phyloP scores from a whole-genome alignment of 2,113 vertebrate species.

The Hemiprocne comata region DNA sequence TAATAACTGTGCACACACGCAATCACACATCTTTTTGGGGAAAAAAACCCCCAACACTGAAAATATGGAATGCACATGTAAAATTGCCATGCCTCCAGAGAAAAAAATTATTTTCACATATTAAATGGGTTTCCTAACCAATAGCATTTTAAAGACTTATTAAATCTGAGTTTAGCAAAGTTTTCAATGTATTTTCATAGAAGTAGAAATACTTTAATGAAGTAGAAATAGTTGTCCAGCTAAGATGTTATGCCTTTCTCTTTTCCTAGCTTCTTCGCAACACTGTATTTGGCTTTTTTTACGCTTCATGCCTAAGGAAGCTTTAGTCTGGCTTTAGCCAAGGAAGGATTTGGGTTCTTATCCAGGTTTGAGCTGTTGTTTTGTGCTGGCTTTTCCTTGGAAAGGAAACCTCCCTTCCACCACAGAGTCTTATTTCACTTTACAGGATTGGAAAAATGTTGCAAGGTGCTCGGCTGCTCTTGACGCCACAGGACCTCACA shows the following conservation, averaged over 20 bases:
- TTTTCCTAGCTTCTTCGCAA: not conserved
- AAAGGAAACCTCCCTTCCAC: not conserved
- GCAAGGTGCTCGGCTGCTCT: not conserved
- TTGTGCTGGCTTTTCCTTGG: not conserved
- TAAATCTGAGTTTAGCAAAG: not conserved
- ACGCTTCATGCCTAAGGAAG: not conserved
- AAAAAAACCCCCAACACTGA: not conserved
- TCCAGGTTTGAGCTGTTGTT: not conserved
- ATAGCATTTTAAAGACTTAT: not conserved
- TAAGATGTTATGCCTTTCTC: not conserved
- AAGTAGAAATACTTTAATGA: not conserved
- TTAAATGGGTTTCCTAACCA: not conserved
- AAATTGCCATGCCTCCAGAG: not conserved
- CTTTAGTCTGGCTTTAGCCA: not conserved
- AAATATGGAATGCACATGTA: not conserved
- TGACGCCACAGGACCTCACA: not conserved
- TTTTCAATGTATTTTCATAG: not conserved
- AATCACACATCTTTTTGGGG: not conserved
- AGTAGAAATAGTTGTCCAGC: not conserved
- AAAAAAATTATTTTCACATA: not conserved
- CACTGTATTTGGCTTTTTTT: not conserved
- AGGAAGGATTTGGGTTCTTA: not conserved
- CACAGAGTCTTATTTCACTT: not conserved
- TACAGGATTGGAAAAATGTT: not conserved
- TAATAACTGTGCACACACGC: accelerated